phyloP scores from a whole-genome alignment of 2,888 invertebrate species.

The Neria commutata region DNA sequence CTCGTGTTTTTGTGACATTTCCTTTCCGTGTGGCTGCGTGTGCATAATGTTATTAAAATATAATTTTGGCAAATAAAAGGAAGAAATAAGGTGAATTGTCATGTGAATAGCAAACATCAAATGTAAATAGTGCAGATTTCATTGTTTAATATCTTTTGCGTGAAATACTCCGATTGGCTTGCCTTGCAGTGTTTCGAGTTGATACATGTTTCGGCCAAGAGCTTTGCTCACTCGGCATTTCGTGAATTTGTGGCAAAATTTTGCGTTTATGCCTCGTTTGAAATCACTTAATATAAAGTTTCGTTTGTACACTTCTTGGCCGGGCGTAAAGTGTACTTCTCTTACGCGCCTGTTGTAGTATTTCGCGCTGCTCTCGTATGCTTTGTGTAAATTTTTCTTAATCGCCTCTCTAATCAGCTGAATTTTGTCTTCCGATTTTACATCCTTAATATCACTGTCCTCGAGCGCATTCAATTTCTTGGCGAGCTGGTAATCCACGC shows the following conservation, averaged over 20 bases:
- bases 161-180: too few relatives aligned
- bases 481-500: constrained; percentile 9
- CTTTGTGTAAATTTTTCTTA: constrained; percentile 8
- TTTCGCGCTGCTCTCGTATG: constrained; percentile 12
- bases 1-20: too few relatives aligned
- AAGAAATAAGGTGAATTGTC: too few relatives aligned
- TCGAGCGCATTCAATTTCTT: constrained; percentile 5
- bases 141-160: too few relatives aligned
- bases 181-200: too few relatives aligned
- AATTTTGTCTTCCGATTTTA: not conserved
- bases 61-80: too few relatives aligned
- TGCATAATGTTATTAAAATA: too few relatives aligned
- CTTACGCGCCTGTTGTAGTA: constrained; percentile 10
- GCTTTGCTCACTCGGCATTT: not conserved
- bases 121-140: too few relatives aligned
- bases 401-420: not conserved
- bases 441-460: not conserved
- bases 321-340: constrained; percentile 1
- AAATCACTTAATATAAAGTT: not conserved
- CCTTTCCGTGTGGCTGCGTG: too few relatives aligned
- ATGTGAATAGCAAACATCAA: too few relatives aligned
- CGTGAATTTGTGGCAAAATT: not conserved
- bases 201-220: not conserved
- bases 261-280: not conserved
- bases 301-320: constrained; percentile 2